These are phyloP conservation scores for Oxytorus armatus DNA, from an alignment of 2,888 invertebrate species.

Conservation along the genomic window DNA sequence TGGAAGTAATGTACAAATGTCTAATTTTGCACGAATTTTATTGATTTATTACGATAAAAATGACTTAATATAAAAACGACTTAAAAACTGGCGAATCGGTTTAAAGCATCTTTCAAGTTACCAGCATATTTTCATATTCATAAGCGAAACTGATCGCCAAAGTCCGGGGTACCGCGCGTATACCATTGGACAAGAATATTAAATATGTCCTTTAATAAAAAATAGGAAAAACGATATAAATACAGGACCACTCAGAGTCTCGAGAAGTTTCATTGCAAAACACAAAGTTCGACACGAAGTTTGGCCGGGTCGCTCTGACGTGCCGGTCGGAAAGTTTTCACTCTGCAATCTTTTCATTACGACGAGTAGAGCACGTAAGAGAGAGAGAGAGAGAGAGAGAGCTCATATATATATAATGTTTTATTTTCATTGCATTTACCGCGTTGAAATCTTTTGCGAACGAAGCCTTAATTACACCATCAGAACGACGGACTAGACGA, in stretches of 20 bases:
- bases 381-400: slow-evolving; percentile 5
- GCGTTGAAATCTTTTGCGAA: not conserved
- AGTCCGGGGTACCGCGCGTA: slow-evolving; percentile 10
- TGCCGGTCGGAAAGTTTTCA: slow-evolving; percentile 45
- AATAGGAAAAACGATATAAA: slow-evolving; percentile 16
- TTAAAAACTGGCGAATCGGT: not conserved
- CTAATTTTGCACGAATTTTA: too few species aligned
- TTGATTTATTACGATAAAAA: not conserved
- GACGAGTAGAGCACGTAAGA: slow-evolving; percentile 20
- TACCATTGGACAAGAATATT: slow-evolving; percentile 45
- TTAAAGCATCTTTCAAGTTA: not conserved
- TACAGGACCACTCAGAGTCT: slow-evolving; percentile 22
- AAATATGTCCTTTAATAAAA: slow-evolving; percentile 42
- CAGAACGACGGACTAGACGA: slow-evolving; percentile 12
- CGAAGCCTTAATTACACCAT: slow-evolving; percentile 51
- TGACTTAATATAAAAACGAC: slow-evolving; percentile 14
- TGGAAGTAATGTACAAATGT: too few species aligned
- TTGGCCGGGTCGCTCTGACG: slow-evolving; percentile 33
- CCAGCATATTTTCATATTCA: slow-evolving; percentile 44
- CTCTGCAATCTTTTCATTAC: slow-evolving; percentile 47
- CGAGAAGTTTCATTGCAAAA: slow-evolving; percentile 47
- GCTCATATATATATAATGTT: not conserved
- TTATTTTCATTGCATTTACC: slow-evolving; percentile 34
- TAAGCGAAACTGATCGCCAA: slow-evolving; percentile 31
- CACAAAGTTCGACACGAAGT: slow-evolving; percentile 47